Evolutionary conservation across 2,113 vertebrate species (phyloP).

Genomic region (Halichoerus grypus): DNA sequence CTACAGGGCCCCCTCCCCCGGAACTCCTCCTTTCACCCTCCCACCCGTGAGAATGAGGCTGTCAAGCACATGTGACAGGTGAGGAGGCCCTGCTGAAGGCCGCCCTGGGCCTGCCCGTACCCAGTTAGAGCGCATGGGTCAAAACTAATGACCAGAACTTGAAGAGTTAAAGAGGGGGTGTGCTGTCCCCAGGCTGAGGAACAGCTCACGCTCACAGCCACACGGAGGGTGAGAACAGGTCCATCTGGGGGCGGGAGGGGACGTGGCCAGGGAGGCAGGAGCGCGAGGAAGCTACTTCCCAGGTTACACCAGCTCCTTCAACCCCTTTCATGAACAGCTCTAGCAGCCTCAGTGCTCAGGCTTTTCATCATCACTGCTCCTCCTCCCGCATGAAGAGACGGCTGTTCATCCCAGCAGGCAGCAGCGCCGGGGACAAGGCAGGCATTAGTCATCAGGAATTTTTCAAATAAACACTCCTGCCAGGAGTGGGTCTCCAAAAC

Average conservation of each 20-base stretch:
- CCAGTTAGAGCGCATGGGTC: background rate
- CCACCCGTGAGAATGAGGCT: background rate
- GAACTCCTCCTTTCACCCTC: background rate
- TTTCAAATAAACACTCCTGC: conserved; percentile 72
- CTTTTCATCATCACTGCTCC: conserved; percentile 51
- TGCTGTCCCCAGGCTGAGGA: background rate
- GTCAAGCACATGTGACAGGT: background rate
- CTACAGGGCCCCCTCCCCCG: background rate
- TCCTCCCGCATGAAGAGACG: conserved; percentile 46
- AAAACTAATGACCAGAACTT: background rate
- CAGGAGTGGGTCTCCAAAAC: conserved; percentile 55
- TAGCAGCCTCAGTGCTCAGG: background rate
- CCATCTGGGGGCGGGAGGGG: background rate
- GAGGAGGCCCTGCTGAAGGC: background rate
- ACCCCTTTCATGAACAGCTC: conserved; percentile 13
- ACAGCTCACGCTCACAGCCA: background rate
- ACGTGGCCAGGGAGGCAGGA: rapidly evolving
- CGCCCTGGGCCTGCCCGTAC: background rate
- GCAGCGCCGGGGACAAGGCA: background rate
- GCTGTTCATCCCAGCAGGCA: conserved; percentile 70
- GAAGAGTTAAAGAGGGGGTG: background rate
- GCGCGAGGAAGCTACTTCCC: background rate
- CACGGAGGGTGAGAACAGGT: background rate
- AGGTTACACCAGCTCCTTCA: background rate
- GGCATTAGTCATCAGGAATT: conserved; percentile 76